These are phyloP conservation scores for Nothoprocta perdicaria DNA, from an alignment of 2,113 vertebrate species.

Conservation along the genomic window DNA sequence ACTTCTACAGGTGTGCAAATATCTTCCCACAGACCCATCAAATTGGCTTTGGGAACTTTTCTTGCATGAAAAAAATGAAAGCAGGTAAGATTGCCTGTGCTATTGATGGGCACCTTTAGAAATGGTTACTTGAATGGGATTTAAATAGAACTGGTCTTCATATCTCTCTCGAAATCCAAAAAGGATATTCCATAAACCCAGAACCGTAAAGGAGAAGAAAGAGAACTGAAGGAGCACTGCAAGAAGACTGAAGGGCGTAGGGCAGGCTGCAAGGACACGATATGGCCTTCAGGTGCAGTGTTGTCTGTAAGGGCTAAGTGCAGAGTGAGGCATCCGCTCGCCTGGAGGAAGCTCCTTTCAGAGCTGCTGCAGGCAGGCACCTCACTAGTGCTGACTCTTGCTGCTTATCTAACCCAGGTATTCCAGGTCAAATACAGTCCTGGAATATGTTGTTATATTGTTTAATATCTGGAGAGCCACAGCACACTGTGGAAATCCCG, in stretches of 20 bases:
- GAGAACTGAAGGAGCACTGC: neutral
- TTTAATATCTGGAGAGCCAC: neutral
- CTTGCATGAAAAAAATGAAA: neutral
- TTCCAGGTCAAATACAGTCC: neutral
- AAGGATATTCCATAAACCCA: neutral
- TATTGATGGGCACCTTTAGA: neutral
- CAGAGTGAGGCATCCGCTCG: neutral
- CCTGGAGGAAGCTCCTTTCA: neutral
- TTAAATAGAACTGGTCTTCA: neutral
- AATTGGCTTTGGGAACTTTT: neutral
- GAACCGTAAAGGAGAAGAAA: neutral
- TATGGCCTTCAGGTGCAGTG: neutral
- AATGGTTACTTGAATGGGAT: neutral
- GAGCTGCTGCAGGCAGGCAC: neutral
- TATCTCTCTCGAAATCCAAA: neutral
- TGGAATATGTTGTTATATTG: neutral
- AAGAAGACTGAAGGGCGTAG: neutral
- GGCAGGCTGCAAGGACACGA: neutral
- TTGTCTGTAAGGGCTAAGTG: neutral
- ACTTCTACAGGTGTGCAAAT: neutral
- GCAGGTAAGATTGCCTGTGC: neutral
- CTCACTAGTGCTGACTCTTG: neutral
- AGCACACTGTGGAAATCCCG: neutral
- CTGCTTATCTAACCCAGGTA: neutral
- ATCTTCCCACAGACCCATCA: neutral